Evolutionary conservation across 2,888 invertebrate genomes (phyloP).

Genomic region (Poecilus cupreus): DNA sequence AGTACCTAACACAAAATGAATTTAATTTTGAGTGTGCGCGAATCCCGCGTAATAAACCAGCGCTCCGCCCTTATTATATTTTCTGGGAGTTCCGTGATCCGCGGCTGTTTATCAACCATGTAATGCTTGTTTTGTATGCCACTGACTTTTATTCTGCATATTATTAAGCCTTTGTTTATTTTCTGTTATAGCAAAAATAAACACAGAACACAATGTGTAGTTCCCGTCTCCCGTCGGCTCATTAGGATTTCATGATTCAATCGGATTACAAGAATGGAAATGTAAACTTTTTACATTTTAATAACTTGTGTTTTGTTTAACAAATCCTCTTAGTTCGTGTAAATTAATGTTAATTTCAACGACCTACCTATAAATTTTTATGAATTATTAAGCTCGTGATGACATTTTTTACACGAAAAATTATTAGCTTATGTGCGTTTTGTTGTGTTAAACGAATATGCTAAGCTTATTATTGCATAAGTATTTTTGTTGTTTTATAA

Average conservation of each 20-base stretch:
- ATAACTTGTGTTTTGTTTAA: conserved; percentile 46
- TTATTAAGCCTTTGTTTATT: conserved; percentile 57
- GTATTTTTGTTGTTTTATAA: not conserved
- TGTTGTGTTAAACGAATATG: not conserved
- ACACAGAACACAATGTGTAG: conserved; percentile 29
- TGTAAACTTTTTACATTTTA: conserved; percentile 51
- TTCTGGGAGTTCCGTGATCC: conserved; percentile 9
- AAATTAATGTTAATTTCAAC: conserved; percentile 41
- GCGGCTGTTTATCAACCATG: conserved; percentile 9
- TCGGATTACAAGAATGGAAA: conserved; percentile 57
- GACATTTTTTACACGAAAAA: not conserved
- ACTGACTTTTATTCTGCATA: conserved; percentile 56
- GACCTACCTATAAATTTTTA: conserved; percentile 7
- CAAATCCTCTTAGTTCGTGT: conserved; percentile 48
- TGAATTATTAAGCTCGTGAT: conserved; percentile 17
- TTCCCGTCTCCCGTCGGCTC: conserved; percentile 5
- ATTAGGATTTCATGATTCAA: conserved; percentile 51
- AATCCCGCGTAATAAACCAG: conserved; percentile 11
- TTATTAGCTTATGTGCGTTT: not conserved
- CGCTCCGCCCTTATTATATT: conserved; percentile 10
- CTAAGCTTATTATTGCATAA: not conserved
- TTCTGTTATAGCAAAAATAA: conserved; percentile 52
- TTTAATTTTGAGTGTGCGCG: not conserved
- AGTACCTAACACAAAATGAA: too few relatives aligned
- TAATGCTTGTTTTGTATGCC: conserved; percentile 45